Evolutionary conservation across 2,113 vertebrate genomes (phyloP).

Genomic region (Vireo altiloquus): DNA sequence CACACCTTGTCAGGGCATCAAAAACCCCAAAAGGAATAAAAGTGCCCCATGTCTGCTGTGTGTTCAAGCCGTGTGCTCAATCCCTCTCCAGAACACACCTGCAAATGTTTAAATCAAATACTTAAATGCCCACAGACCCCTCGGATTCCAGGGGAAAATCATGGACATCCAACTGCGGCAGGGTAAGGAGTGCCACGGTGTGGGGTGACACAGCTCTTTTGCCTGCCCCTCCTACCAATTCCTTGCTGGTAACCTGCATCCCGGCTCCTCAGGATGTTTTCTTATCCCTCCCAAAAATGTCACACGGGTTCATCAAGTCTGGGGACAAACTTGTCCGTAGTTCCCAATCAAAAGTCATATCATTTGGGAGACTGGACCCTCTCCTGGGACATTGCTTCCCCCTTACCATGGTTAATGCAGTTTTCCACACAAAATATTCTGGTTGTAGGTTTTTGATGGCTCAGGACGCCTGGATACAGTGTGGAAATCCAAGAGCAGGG

Average conservation of each 20-base stretch:
- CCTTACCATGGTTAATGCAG: rapidly evolving
- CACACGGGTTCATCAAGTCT: neutral
- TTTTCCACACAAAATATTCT: neutral
- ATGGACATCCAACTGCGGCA: neutral
- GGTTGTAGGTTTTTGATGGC: neutral
- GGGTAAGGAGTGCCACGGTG: neutral
- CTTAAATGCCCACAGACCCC: neutral
- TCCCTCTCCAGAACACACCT: neutral
- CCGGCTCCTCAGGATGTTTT: neutral
- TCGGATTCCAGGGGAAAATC: neutral
- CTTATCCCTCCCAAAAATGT: neutral
- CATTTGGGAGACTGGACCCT: neutral
- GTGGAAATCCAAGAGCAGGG: neutral
- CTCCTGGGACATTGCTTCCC: neutral
- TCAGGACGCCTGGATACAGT: neutral
- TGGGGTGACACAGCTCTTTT: neutral
- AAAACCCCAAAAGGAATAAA: neutral
- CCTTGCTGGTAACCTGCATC: neutral
- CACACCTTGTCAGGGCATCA: too few species aligned
- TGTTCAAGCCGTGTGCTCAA: neutral
- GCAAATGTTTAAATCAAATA: neutral
- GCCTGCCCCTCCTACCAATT: neutral
- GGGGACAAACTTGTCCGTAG: neutral
- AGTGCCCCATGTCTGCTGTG: rapidly evolving
- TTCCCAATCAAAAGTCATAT: neutral